Percentiles rank a stretch among this genome's conserved stretches.
Evolutionary conservation across 2,113 vertebrate genomes (phyloP).

Genomic region (Actenoides lindsayi): DNA sequence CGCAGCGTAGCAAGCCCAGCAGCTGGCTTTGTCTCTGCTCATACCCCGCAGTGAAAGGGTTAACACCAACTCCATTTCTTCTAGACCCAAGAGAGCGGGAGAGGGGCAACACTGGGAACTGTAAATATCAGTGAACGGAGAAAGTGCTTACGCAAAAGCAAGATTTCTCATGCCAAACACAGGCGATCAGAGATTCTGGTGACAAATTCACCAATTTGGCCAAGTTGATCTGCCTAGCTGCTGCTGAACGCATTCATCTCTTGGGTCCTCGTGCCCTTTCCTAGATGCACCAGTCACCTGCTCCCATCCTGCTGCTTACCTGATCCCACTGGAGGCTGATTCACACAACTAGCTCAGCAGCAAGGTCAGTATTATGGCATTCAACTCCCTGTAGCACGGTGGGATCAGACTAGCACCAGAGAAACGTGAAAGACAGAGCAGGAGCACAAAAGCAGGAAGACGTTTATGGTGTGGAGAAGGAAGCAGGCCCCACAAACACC

Average conservation of each 20-base stretch:
- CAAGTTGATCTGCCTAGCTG: background rate
- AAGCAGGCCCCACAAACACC: background rate
- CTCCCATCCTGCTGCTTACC: background rate
- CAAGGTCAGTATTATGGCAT: background rate
- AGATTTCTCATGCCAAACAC: background rate
- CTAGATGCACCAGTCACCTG: background rate
- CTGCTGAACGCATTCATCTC: background rate
- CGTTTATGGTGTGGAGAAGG: background rate
- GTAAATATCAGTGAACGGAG: background rate
- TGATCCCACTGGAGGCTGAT: background rate
- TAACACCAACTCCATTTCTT: background rate
- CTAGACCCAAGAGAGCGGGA: background rate
- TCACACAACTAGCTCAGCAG: background rate
- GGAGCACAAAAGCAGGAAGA: background rate
- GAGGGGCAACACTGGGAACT: background rate
- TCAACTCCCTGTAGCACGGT: background rate
- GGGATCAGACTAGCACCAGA: background rate
- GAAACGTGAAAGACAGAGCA: background rate
- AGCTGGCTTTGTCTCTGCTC: background rate
- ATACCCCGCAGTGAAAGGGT: background rate
- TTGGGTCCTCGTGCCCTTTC: background rate
- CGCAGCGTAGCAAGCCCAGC: background rate
- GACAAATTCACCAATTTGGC: background rate
- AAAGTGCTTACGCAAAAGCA: background rate
- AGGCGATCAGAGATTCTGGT: background rate